Percentiles rank a stretch among this genome's conserved stretches.
Evolutionary conservation across 2,797 vertebrate species (phyloP).

Genomic region (Sylvilagus floridanus): DNA sequence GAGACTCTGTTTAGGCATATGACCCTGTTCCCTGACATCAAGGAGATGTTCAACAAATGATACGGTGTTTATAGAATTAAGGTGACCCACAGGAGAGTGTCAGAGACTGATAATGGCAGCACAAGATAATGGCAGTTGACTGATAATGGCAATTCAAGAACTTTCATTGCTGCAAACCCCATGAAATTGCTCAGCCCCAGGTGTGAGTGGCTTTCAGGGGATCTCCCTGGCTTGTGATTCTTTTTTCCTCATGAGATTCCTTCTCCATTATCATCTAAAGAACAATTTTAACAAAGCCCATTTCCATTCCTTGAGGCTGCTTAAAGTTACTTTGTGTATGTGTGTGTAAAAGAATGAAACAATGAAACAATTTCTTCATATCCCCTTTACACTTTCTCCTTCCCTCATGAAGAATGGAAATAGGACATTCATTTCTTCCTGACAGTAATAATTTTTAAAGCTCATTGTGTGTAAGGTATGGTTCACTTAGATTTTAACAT

Average conservation of each 20-base stretch:
- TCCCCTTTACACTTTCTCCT: background rate
- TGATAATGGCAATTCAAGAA: background rate
- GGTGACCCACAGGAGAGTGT: fast-evolving
- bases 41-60: background rate
- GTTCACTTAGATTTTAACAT: background rate
- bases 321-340: background rate
- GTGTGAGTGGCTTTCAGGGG: background rate
- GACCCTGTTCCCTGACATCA: background rate
- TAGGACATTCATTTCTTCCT: background rate
- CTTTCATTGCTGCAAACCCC: background rate
- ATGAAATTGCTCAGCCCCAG: background rate
- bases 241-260: background rate
- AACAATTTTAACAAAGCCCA: background rate
- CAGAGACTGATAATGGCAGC: background rate
- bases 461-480: constrained; percentile 3
- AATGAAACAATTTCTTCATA: background rate
- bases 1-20: background rate
- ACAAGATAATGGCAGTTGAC: too few species aligned
- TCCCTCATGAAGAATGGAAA: background rate
- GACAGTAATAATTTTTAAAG: constrained; percentile 51
- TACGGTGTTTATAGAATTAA: background rate
- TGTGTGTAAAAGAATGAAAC: background rate
- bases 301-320: background rate
- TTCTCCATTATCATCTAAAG: background rate
- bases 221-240: background rate